Evolutionary conservation across 2,888 invertebrate genomes (phyloP), one percentile per base, ranked within the genome.

Genomic region (Cosmorhoe ocellata): DNA sequence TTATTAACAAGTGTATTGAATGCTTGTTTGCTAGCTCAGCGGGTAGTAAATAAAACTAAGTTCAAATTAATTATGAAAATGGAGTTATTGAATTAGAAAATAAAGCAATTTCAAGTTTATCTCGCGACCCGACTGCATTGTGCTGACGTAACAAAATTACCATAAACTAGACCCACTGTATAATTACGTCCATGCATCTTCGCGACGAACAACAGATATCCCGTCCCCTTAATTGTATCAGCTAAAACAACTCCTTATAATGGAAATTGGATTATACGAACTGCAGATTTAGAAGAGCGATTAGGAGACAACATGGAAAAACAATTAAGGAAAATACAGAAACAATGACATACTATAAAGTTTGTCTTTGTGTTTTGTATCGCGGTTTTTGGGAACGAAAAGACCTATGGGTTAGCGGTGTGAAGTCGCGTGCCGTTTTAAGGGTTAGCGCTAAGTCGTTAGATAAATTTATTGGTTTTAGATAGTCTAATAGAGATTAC

Each of bases 251-350:
- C 76, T 78, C 81, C n/a, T n/a, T n/a, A n/a, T n/a, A n/a, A 80
- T 80, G 74, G 79, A 84, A 78, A 87, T 87, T 87, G 80, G 84
- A 87, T 88, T 86, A 84, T 32, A 80, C 68, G 64, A 65, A 67
- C 66, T 66, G 63, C 72, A 81, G 84, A 84, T 86, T 81, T 84
- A 64, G 67, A 59, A 74, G 78, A 80, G 83, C 67, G 81, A 80
- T 84, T 76, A 81, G 71, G 75, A 74, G 66, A 71, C 74, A 79
- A 87, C 87, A 88, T 76, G 85, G 88, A 87, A 88, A 88, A 88
- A 88, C 88, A 88, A 88, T 88, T 87, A 87, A 77, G 76, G 79
- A 77, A 81, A 80, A 81, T 79, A 76, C 78, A 80, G 71, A 77
- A 81, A 85, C 86, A 85, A 87, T 85, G 85, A 84, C 76, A 71